Evolutionary conservation across 30 jellyfish, hydroid and myxozoan genomes (phyloP).

Genomic region (Turritopsis dohrnii): DNA sequence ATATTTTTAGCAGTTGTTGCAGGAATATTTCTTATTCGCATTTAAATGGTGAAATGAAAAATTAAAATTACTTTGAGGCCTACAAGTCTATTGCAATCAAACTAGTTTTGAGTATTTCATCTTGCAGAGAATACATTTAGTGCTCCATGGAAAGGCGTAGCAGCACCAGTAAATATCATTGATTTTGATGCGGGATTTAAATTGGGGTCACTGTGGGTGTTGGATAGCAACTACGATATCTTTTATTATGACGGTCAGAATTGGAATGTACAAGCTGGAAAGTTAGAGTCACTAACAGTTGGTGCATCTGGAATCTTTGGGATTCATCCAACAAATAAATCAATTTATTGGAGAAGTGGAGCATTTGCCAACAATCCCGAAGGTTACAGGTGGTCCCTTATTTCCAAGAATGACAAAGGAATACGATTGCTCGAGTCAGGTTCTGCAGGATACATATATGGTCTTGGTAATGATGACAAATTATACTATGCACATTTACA

Average conservation of each 20-base stretch:
- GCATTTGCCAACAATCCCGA: slow-evolving; percentile 16
- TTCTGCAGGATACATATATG: slow-evolving; percentile 7
- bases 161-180: slow-evolving; percentile 57
- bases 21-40: no score
- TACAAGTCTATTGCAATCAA: no score
- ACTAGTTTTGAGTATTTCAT: no score
- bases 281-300: slow-evolving; percentile 25
- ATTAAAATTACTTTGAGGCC: no score
- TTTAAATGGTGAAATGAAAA: no score
- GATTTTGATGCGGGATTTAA: slow-evolving; percentile 71
- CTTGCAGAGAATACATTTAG: slow-evolving; percentile 50
- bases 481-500: slow-evolving; percentile 19
- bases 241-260: slow-evolving; percentile 27
- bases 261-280: slow-evolving; percentile 30
- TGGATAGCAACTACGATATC: slow-evolving; percentile 35
- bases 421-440: slow-evolving; percentile 30
- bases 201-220: slow-evolving; percentile 60
- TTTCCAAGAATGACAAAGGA: slow-evolving; percentile 27
- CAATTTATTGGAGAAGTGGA: slow-evolving; percentile 31
- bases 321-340: slow-evolving; percentile 32
- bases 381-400: slow-evolving; percentile 32
- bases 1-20: no score
- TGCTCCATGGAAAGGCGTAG: slow-evolving; percentile 82
- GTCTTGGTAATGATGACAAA: slow-evolving; percentile 17
- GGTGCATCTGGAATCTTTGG: slow-evolving; percentile 52